Evolutionary conservation across 2,888 invertebrate species (phyloP).

Genomic region (Acrocera orbiculus): DNA sequence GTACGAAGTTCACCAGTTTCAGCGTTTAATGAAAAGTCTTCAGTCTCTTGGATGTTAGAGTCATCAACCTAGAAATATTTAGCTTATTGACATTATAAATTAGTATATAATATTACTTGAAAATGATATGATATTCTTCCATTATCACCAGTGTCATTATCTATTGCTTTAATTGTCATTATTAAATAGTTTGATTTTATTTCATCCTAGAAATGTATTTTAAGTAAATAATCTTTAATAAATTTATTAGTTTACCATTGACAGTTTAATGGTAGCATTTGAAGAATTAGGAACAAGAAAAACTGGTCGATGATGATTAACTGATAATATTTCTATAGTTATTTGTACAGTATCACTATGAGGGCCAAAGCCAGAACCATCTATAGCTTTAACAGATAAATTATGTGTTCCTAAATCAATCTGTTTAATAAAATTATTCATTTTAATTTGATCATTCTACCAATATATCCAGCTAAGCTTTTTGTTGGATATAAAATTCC

Average conservation of each 20-base stretch:
- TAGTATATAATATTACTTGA: slow-evolving; percentile 37
- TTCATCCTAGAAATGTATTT: slow-evolving; percentile 38
- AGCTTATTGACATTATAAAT: not conserved
- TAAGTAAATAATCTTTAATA: slow-evolving; percentile 1
- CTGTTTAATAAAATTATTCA: too few species aligned
- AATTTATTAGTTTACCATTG: slow-evolving; percentile 43
- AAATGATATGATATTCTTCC: slow-evolving; percentile 70
- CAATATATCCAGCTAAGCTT: slow-evolving; percentile 44
- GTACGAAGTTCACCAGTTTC: slow-evolving; percentile 66
- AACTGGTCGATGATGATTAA: slow-evolving; percentile 66
- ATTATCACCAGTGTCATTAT: slow-evolving; percentile 67
- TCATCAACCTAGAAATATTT: slow-evolving; percentile 28
- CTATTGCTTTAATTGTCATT: slow-evolving; percentile 64
- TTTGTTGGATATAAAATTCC: slow-evolving; percentile 70
- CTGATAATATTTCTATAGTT: slow-evolving; percentile 55
- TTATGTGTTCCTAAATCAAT: slow-evolving; percentile 30
- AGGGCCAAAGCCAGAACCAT: slow-evolving; percentile 49
- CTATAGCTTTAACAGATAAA: slow-evolving; percentile 56
- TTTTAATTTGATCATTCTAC: too few species aligned
- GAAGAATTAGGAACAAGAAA: slow-evolving; percentile 60
- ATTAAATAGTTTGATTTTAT: slow-evolving; percentile 58
- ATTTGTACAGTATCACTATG: slow-evolving; percentile 52
- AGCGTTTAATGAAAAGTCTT: slow-evolving; percentile 62
- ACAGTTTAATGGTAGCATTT: slow-evolving; percentile 61
- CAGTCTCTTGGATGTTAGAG: slow-evolving; percentile 58